Evolutionary conservation across 2,797 vertebrate species (phyloP).

Genomic region (Crocodylus rhombifer): DNA sequence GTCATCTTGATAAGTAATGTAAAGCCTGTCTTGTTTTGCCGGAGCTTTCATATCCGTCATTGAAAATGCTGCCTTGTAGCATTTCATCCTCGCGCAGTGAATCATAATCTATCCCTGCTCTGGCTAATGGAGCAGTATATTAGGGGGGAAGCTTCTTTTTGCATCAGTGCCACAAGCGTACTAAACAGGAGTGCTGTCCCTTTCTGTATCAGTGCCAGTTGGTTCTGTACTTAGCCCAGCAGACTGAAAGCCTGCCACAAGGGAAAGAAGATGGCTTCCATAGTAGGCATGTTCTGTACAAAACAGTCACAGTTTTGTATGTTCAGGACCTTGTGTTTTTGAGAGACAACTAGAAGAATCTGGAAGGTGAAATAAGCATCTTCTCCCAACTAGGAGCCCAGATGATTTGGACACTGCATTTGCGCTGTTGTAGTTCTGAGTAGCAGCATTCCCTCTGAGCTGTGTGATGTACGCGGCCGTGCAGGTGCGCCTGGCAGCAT

Average conservation of each 20-base stretch:
- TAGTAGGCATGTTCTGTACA: no score
- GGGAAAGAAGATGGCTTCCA: neutral
- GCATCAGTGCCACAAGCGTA: neutral
- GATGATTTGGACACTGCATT: neutral
- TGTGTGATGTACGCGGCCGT: neutral
- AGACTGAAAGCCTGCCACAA: neutral
- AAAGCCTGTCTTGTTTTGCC: neutral
- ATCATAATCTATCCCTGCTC: neutral
- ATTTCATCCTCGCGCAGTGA: neutral
- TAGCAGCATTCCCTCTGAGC: neutral
- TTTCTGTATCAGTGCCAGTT: accelerated
- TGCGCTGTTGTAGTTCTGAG: neutral
- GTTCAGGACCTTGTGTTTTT: neutral
- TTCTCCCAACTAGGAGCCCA: neutral
- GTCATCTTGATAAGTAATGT: neutral
- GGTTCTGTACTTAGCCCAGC: neutral
- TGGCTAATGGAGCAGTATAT: neutral
- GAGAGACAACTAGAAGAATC: neutral
- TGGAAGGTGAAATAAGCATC: neutral
- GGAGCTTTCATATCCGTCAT: accelerated
- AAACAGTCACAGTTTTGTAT: neutral
- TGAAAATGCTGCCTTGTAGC: neutral
- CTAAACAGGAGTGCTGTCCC: neutral
- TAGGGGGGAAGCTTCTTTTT: neutral
- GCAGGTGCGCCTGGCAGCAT: no score